Conservation (phyloP, 2,888 invertebrate genomes). For the Drosophila rubida region DNA sequence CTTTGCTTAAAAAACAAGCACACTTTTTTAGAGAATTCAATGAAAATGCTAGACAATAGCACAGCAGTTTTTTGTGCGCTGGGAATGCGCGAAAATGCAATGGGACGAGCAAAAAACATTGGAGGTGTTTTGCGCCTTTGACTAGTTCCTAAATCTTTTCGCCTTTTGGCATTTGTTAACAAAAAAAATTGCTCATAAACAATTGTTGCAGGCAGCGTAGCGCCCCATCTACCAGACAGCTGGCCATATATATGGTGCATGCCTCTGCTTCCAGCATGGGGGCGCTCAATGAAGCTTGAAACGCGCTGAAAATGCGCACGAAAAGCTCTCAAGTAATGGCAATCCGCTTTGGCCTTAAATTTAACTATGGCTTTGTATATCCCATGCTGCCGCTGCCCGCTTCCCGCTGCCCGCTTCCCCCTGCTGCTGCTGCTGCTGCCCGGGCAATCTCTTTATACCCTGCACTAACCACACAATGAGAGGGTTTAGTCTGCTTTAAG, state of each 20-base stretch:
- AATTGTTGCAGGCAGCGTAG: conserved; percentile 1
- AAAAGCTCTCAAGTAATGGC: conserved; percentile 53
- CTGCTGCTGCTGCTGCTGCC: conserved; percentile 6
- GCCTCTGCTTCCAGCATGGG: neutral
- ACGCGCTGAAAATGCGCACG: conserved; percentile 41
- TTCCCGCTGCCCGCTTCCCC: too few species aligned
- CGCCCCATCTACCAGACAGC: neutral
- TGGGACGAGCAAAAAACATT: neutral
- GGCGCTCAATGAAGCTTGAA: conserved; percentile 56
- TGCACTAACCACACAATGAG: neutral
- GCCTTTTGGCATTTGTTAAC: conserved; percentile 8
- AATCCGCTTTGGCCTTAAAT: conserved; percentile 57
- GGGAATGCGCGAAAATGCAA: neutral
- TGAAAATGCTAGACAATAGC: too few species aligned
- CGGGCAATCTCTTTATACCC: conserved; percentile 27
- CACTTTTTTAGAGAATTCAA: too few species aligned
- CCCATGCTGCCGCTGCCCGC: neutral
- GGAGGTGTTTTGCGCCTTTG: neutral
- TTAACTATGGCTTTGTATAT: conserved; percentile 37
- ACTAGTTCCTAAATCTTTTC: neutral
- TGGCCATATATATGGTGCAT: neutral
- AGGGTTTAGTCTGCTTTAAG: neutral
- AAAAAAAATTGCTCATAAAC: conserved; percentile 26
- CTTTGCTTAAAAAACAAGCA: too few species aligned
- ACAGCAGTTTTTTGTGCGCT: neutral